Conservation (phyloP, 1,140 invertebrate species). For the Pseudachorutes palmiensis region DNA sequence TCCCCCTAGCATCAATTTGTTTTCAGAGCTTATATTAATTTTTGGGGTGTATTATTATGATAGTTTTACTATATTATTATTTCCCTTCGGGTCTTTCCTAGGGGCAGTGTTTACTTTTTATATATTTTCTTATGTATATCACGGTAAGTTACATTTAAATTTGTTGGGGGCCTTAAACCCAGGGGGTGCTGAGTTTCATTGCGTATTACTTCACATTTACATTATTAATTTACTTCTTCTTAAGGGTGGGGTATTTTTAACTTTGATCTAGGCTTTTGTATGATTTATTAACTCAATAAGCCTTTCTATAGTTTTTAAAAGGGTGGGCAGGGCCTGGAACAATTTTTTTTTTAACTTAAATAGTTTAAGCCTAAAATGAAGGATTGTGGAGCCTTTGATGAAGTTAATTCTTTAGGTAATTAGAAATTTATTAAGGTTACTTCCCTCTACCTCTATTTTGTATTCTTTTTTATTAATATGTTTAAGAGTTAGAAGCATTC, state of each 20-base stretch:
- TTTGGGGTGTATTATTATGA: conserved; percentile 14
- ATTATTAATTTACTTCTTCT: conserved; percentile 54
- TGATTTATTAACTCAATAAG: too few relatives aligned
- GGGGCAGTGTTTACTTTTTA: conserved; percentile 27
- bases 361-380: conserved; percentile 37
- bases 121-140: conserved; percentile 46
- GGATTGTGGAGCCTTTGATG: conserved; percentile 33
- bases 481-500: conserved; percentile 25
- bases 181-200: conserved; percentile 50
- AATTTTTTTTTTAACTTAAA: conserved; percentile 33
- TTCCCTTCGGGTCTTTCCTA: conserved; percentile 28
- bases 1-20: conserved; percentile 30
- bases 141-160: conserved; percentile 46
- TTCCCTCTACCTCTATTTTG: conserved; percentile 21
- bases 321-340: too few relatives aligned
- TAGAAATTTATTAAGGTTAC: conserved; percentile 39
- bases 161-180: conserved; percentile 43
- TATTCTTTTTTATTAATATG: conserved; percentile 44
- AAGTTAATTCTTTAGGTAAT: conserved; percentile 41
- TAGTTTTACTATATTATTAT: conserved; percentile 19
- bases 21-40: conserved; percentile 32
- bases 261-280: too few relatives aligned
- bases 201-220: conserved; percentile 52
- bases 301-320: conserved; percentile 44
- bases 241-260: conserved; percentile 47